A percentile compares a stretch with the other conserved stretches of the same genome.
Evolutionary conservation across 2,797 vertebrate species (phyloP).

Genomic region (Adelosebastes latens): DNA sequence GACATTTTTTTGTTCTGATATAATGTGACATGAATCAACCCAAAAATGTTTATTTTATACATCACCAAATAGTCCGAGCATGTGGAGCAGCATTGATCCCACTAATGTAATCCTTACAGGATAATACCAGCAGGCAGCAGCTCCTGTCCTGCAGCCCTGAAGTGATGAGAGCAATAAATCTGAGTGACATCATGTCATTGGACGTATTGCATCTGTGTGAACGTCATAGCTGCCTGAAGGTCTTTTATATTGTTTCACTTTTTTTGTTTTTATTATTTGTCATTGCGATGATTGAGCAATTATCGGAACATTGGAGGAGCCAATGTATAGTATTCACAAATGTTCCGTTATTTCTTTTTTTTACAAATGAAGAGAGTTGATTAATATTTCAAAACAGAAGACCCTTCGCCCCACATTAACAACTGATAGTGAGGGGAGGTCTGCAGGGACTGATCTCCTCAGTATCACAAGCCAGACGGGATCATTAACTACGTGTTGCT

Average conservation of each 20-base stretch:
- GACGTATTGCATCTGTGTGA: slow-evolving; percentile 3
- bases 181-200: slow-evolving; percentile 14
- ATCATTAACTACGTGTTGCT: slow-evolving; percentile 24
- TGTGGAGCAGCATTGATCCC: slow-evolving; percentile 22
- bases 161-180: slow-evolving; percentile 39
- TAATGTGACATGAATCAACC: neutral
- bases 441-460: neutral
- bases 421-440: neutral
- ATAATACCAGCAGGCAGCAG: slow-evolving; percentile 10
- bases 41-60: slow-evolving; percentile 5
- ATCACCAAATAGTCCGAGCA: neutral
- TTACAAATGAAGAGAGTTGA: neutral
- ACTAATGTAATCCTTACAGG: slow-evolving; percentile 8
- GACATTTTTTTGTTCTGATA: neutral
- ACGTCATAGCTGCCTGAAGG: neutral
- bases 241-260: neutral
- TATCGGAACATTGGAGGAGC: neutral
- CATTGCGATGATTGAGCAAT: neutral
- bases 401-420: neutral
- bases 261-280: neutral
- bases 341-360: neutral
- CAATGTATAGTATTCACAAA: neutral
- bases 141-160: slow-evolving; percentile 18
- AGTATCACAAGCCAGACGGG: neutral
- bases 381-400: neutral